Evolutionary conservation across 2,888 invertebrate species (phyloP), one percentile per base, ranked within the genome.

Genomic region (Luperina nickerlii): DNA sequence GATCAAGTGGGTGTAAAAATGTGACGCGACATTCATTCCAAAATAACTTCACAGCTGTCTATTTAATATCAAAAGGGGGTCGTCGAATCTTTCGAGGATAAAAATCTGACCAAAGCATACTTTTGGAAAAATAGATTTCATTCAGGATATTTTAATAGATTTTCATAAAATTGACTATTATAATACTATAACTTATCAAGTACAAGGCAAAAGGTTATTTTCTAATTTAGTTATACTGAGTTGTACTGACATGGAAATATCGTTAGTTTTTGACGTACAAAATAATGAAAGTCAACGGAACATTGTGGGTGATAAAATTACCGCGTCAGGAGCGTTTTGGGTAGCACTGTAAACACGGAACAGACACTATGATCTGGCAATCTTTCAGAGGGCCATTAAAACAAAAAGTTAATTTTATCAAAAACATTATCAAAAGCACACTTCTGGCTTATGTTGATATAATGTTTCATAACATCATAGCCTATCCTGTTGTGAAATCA

Each of bases 1-100:
- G 89, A 92, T 92, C 89, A 91, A 92, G 94, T 94, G 94, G 93
- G 94, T 92, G 94, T 92, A 89, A 91, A 91, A 89, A 90, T 90
- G 89, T 88, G 90, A 88, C 86, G 89, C 92, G 96, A 94, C 95
- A 95, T 95, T 96, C 95, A 91, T 84, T 88, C 92, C 20, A 92
- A 95, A 96, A 96, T 96, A 95, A 92, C 90, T 85, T 86, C 89
- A 92, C 94, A 93, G 93, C 94, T 94, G 94, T 91, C 91, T 87
- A 89, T 91, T 91, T 91, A 90, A 94, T 91, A 93, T 94, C 92
- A 92, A 89, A 90, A 84, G 69, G 83, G 87, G 88, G 87, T 88
- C 87, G 87, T 84, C 71, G 27, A 72, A 80, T 65, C n/a, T 69
- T 69, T 1, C 4, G 51, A 80, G 24, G 60, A 24, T 27, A 32